A percentile compares a stretch with the other conserved stretches of the same genome.
Conservation (phyloP, 1,140 invertebrate species). For the Lepidurus packardi region DNA sequence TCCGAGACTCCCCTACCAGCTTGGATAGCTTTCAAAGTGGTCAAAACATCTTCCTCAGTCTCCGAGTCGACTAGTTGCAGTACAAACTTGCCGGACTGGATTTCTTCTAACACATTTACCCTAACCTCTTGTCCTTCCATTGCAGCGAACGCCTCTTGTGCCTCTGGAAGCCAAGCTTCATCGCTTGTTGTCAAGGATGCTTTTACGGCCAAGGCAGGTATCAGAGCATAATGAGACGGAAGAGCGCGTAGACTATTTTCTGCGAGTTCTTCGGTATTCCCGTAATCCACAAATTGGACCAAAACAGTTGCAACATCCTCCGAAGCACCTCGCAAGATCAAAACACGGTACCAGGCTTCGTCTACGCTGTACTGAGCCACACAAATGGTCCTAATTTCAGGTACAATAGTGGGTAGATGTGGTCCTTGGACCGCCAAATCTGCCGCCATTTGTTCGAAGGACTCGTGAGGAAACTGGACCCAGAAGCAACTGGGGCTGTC, state of each 20-base stretch:
- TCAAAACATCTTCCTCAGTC: background rate
- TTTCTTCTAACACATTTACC: background rate
- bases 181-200: background rate
- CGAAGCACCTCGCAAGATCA: slow-evolving; percentile 50
- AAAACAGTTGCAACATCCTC: background rate
- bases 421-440: background rate
- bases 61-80: background rate
- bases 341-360: slow-evolving; percentile 70
- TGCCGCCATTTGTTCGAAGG: background rate
- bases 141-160: background rate
- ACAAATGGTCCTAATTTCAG: slow-evolving; percentile 55
- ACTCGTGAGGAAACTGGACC: background rate
- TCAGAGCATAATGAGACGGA: background rate
- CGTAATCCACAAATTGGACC: background rate
- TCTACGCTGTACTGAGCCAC: slow-evolving; percentile 66
- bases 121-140: background rate
- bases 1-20: background rate
- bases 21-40: background rate
- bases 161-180: background rate
- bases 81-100: background rate
- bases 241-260: background rate
- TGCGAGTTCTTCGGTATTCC: background rate
- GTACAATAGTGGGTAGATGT: background rate
- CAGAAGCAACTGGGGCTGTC: background rate
- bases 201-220: background rate